Conservation (phyloP, 1,140 invertebrate genomes). For the Dicyema japonicum region DNA sequence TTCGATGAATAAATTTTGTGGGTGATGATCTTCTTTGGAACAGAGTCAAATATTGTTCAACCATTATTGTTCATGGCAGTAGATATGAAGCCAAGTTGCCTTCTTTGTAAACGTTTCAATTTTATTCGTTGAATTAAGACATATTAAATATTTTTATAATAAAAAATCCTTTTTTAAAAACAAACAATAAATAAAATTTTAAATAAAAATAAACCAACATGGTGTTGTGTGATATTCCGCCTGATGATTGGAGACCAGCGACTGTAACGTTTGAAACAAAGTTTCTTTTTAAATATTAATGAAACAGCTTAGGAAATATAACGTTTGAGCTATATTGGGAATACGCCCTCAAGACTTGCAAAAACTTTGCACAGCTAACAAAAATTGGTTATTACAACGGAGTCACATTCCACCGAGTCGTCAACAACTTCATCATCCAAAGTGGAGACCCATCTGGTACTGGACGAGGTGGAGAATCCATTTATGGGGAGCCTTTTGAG, state of each 20-base stretch:
- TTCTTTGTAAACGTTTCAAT: too few relatives aligned
- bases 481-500: conserved; percentile 62
- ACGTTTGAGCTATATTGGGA: conserved; percentile 80
- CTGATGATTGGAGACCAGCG: conserved; percentile 7
- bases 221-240: conserved; percentile 7
- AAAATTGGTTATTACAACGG: conserved; percentile 72
- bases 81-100: too few relatives aligned
- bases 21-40: too few relatives aligned
- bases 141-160: too few relatives aligned
- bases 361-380: conserved; percentile 70
- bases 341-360: conserved; percentile 63
- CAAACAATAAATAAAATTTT: too few relatives aligned
- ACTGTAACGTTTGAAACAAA: conserved; percentile 7
- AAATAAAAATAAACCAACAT: too few relatives aligned
- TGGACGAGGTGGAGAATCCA: conserved; percentile 57
- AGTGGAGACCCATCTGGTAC: conserved; percentile 59
- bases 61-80: too few relatives aligned
- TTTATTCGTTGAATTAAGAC: too few relatives aligned
- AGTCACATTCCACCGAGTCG: conserved; percentile 74
- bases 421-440: conserved; percentile 79
- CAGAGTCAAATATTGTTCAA: too few relatives aligned
- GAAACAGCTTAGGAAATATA: conserved; percentile 54
- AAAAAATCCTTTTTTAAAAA: too few relatives aligned
- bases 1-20: too few relatives aligned
- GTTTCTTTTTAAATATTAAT: conserved; percentile 2